Percentiles rank a stretch among this genome's conserved stretches.
Conservation (phyloP, 1,140 invertebrate species). For the Formica selysi region DNA sequence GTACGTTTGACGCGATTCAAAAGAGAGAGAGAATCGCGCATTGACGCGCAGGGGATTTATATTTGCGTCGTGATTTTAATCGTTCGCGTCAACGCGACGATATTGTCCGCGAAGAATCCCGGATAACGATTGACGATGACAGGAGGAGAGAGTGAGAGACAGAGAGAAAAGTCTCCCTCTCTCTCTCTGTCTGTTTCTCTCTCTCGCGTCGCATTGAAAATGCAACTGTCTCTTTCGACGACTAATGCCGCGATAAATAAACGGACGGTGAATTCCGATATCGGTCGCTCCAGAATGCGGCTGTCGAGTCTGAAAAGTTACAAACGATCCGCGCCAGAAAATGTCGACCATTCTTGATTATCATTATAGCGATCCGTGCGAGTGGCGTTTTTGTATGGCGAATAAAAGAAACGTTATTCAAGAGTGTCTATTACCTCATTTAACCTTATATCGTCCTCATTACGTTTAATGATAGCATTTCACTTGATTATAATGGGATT, state of each 20-base stretch:
- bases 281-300: slow-evolving; percentile 36
- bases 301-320: slow-evolving; percentile 54
- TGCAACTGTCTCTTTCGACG: slow-evolving; percentile 59
- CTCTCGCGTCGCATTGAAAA: slow-evolving; percentile 50
- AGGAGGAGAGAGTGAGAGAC: neutral
- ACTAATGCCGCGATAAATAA: slow-evolving; percentile 62
- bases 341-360: slow-evolving; percentile 25
- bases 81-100: slow-evolving; percentile 60
- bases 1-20: slow-evolving; percentile 49
- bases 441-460: slow-evolving; percentile 44
- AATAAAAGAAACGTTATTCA: slow-evolving; percentile 3
- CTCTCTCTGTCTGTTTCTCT: no score
- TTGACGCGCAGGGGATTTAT: slow-evolving; percentile 56
- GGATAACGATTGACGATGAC: slow-evolving; percentile 63
- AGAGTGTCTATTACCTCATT: slow-evolving; percentile 38
- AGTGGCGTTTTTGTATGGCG: slow-evolving; percentile 13
- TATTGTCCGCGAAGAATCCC: slow-evolving; percentile 62
- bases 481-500: slow-evolving; percentile 23
- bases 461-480: slow-evolving; percentile 4
- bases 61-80: slow-evolving; percentile 61
- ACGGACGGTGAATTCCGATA: slow-evolving; percentile 38
- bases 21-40: slow-evolving; percentile 46
- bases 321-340: slow-evolving; percentile 29
- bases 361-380: slow-evolving; percentile 35
- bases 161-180: neutral